Conservation (phyloP, 2,797 vertebrate genomes). For the Hafferia zeledoni region DNA sequence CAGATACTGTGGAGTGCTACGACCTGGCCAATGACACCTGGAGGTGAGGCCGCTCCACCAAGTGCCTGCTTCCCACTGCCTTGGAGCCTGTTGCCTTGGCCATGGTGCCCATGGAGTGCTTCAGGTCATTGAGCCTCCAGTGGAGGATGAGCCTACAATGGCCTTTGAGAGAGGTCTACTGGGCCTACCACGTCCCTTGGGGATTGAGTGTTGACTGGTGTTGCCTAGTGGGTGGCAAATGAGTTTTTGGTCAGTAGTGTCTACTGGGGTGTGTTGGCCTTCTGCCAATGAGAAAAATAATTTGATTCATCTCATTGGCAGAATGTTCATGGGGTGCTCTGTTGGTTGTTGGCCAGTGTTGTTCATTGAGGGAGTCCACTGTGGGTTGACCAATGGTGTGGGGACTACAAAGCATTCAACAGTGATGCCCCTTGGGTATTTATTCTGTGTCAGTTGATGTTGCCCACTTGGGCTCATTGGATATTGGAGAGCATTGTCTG, state of each 20-base stretch:
- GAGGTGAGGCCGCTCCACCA: slow-evolving; percentile 68
- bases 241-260: not conserved
- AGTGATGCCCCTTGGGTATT: not conserved
- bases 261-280: not conserved
- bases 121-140: not conserved
- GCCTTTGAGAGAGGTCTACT: not conserved
- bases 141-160: not conserved
- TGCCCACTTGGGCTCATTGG: not conserved
- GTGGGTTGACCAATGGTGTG: not conserved
- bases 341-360: not conserved
- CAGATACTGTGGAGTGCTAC: slow-evolving; percentile 80
- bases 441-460: not conserved
- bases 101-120: not conserved
- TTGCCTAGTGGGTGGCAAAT: not conserved
- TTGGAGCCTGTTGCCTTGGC: not conserved
- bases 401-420: not conserved
- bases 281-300: not conserved
- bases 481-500: not conserved
- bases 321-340: not conserved
- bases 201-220: not conserved
- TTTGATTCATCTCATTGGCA: not conserved
- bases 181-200: not conserved
- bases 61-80: not conserved
- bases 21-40: slow-evolving; percentile 72
- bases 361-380: not conserved